A percentile compares a stretch with the other conserved stretches of the same genome.
These are phyloP conservation scores for Eurytoma californica DNA, from an alignment of 2,888 invertebrate genomes.

Conservation along the genomic window DNA sequence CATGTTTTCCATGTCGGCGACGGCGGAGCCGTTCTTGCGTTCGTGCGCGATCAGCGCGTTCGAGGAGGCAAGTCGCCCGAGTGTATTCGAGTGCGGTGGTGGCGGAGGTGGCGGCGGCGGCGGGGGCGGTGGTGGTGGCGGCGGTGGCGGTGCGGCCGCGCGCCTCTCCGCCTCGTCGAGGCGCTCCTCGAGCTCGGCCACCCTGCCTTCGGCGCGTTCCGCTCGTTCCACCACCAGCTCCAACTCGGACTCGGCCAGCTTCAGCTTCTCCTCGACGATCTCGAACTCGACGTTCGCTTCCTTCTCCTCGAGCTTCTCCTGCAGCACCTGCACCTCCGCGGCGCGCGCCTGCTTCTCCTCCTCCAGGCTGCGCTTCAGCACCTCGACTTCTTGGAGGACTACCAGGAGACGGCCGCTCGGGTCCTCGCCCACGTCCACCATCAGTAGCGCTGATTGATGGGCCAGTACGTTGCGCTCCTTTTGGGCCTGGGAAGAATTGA, in stretches of 20 bases:
- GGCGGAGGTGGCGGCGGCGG: conserved; percentile 76
- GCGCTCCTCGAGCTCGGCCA: conserved; percentile 63
- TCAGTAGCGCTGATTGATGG: conserved; percentile 82
- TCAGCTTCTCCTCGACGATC: conserved; percentile 83
- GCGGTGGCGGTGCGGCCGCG: conserved; percentile 74
- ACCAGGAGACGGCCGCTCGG: conserved; percentile 76
- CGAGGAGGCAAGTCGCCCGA: conserved; percentile 58
- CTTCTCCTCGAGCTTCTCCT: conserved; percentile 81
- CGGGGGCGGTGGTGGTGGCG: conserved; percentile 74
- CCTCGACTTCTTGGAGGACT: conserved; percentile 80
- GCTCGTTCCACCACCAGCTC: conserved; percentile 80
- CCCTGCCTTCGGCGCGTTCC: conserved; percentile 77
- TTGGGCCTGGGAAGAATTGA: conserved; percentile 75
- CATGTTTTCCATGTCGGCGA: conserved; percentile 78
- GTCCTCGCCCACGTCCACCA: conserved; percentile 79
- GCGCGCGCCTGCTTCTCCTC: conserved; percentile 78
- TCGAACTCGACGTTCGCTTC: conserved; percentile 82
- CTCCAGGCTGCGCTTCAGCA: conserved; percentile 79
- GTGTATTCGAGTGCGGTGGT: conserved; percentile 64
- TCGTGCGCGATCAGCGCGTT: conserved; percentile 72
- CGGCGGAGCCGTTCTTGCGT: conserved; percentile 70
- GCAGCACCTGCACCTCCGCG: conserved; percentile 79
- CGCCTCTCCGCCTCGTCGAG: conserved; percentile 67
- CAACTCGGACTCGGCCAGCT: conserved; percentile 82
- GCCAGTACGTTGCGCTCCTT: conserved; percentile 81